Base-by-base conservation (phyloP, 2,113 vertebrate species). In the Hypocryptadius cinnamomeus region DNA sequence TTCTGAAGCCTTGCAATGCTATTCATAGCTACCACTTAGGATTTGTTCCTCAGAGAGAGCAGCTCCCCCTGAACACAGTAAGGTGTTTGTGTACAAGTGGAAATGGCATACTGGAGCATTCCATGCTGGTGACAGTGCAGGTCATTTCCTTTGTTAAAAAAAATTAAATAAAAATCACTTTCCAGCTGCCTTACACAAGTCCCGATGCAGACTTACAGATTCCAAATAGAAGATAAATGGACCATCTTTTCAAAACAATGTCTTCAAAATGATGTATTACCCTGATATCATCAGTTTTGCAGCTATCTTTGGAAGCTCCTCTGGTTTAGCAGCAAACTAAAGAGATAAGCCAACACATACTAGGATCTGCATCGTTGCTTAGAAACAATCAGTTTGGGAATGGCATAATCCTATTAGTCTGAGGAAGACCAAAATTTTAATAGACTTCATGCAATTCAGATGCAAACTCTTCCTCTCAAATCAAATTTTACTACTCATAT, bases 311-410 rank as follows among this genome's bases (percentile, higher is more conserved):
- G 74, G 79, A 87, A 95, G 86, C 79, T 63, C 81, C 83, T 87
- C 57, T 87, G 84, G 61, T 93, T 85, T 48, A 92, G 92, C 86
- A 89, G 84, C 73, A 77, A 92, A 89, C 83, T 87, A 51, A 89
- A 87, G 86, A 94, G 90, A 95, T 93, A 95, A 95, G 93, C 90
- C 93, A 94, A 95, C 84, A 86, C 27, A 35, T 63, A 81, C 39
- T 30, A 85, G 47, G 39, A 89, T 95, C 90, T 93, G 93, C 95
- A 94, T 92, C 42, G 92, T 97, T 98, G 97, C 97, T 96, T 97
- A 82, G 96, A 97, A 97, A 97, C 97, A 96, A 90, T 89, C 45
- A 79, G 91, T 87, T 89, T 87, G 95, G 81, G 96, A 96, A 96
- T 90, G 90, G 88, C 87, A 94, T 97, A 95, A 94, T 90, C 81